Evolutionary conservation across 2,113 vertebrate species (phyloP).

Genomic region (Aramus guarauna): DNA sequence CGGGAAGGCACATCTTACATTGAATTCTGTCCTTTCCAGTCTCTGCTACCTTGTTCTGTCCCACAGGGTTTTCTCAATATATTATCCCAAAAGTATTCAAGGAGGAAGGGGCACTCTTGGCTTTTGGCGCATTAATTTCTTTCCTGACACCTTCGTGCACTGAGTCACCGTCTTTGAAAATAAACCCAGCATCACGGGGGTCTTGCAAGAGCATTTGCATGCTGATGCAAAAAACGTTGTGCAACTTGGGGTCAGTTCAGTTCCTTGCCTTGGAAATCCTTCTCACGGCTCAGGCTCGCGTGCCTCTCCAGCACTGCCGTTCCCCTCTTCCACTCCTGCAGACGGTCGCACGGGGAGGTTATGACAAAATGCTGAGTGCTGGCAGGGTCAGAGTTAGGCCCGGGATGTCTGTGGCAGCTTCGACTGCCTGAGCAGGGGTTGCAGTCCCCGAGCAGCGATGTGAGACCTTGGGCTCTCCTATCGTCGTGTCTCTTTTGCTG

Average conservation of each 20-base stretch:
- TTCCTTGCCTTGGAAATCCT: background rate
- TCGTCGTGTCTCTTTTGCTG: rapidly evolving
- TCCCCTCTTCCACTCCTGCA: background rate
- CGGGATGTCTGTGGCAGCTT: background rate
- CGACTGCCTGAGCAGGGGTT: background rate
- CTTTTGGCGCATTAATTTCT: background rate
- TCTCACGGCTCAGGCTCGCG: background rate
- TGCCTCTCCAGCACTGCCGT: background rate
- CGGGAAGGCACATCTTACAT: background rate
- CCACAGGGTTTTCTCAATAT: background rate
- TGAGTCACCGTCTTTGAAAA: background rate
- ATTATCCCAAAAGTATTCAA: background rate
- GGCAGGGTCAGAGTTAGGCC: background rate
- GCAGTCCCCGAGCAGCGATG: background rate
- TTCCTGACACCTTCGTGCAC: background rate
- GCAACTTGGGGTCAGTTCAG: background rate
- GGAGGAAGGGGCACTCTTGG: background rate
- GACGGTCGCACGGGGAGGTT: background rate
- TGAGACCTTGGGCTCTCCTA: background rate
- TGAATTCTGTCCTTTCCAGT: background rate
- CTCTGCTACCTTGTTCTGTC: background rate
- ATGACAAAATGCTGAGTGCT: background rate
- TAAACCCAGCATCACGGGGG: background rate
- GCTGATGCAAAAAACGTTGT: background rate
- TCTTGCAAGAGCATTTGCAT: background rate